Conservation (phyloP, 2,888 invertebrate species). For the Andrena minutula region DNA sequence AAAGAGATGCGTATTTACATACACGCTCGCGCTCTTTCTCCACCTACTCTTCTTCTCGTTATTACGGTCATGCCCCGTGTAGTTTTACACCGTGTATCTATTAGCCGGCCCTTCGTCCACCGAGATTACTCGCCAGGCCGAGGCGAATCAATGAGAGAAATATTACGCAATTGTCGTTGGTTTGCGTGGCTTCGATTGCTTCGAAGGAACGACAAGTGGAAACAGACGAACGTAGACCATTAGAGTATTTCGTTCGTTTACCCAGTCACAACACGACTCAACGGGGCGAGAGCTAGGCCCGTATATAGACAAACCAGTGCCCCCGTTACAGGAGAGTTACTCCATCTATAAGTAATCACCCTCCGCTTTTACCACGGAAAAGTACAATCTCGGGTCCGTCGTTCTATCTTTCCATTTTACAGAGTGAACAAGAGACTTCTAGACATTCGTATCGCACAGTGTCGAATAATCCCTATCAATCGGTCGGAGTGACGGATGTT, state of each 20-base stretch:
- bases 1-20: constrained; percentile 49
- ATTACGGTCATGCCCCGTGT: constrained; percentile 5
- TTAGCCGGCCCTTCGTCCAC: neutral
- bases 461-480: too few species aligned
- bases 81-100: constrained; percentile 16
- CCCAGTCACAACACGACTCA: constrained; percentile 47
- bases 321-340: neutral
- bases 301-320: neutral
- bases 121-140: neutral
- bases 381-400: too few species aligned
- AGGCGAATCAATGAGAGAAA: neutral
- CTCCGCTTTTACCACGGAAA: too few species aligned
- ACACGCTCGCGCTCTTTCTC: neutral
- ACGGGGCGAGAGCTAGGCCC: constrained; percentile 46
- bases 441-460: too few species aligned
- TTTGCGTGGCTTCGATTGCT: constrained; percentile 3
- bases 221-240: constrained; percentile 41
- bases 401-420: too few species aligned
- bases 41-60: constrained; percentile 13
- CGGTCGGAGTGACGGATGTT: too few species aligned
- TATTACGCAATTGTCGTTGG: neutral
- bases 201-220: constrained; percentile 45
- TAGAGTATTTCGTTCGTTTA: constrained; percentile 53
- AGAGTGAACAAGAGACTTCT: too few species aligned
- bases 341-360: neutral